These are phyloP conservation scores for Tragelaphus imberbis DNA, from an alignment of 2,113 vertebrate genomes.

Conservation along the genomic window DNA sequence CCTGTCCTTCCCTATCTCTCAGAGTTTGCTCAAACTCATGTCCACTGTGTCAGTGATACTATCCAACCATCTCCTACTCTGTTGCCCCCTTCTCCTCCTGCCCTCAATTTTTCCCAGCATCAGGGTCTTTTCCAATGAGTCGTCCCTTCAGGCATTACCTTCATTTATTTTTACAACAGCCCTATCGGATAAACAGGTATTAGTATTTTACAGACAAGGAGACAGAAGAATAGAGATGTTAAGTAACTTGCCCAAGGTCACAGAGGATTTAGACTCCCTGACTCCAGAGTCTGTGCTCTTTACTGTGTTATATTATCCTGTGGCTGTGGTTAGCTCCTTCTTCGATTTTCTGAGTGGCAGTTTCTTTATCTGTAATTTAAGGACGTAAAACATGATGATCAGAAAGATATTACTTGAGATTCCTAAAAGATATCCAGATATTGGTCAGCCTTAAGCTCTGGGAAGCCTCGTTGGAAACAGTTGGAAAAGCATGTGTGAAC, in stretches of 20 bases:
- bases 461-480: background rate
- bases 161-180: background rate
- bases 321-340: background rate
- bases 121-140: background rate
- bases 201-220: background rate
- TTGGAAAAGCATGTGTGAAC: background rate
- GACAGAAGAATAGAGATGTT: background rate
- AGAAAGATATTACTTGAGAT: background rate
- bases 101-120: background rate
- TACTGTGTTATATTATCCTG: fast-evolving
- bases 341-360: background rate
- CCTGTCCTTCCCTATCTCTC: background rate
- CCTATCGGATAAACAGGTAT: background rate
- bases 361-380: background rate
- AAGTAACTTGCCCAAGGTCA: background rate
- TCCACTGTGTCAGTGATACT: background rate
- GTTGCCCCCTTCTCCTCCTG: background rate
- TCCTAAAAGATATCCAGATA: background rate
- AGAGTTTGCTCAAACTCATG: background rate
- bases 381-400: background rate
- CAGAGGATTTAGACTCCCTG: background rate
- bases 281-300: background rate
- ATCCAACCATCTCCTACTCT: background rate
- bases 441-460: background rate
- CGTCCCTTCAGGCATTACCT: background rate